Evolutionary conservation across 1,140 invertebrate genomes (phyloP).

Genomic region (Drosophila rhopaloa): DNA sequence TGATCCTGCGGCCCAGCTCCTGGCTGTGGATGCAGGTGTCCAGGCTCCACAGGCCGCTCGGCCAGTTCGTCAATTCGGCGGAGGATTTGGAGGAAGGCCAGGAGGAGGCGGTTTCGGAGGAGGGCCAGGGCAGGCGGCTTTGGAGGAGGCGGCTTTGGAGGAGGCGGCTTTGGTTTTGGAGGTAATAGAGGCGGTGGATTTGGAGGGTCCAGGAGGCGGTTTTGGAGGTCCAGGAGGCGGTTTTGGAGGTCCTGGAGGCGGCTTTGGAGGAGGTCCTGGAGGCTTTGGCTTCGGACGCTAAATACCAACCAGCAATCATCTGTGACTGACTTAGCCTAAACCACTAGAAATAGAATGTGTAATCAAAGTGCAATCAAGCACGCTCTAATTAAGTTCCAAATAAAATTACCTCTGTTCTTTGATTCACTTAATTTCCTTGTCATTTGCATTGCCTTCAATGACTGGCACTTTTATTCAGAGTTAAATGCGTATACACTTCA

Average conservation of each 20-base stretch:
- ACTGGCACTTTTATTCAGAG: slow-evolving; percentile 4
- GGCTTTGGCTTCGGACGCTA: slow-evolving; percentile 9
- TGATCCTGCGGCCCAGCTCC: slow-evolving; percentile 17
- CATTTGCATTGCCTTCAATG: slow-evolving; percentile 38
- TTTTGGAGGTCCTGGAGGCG: background rate
- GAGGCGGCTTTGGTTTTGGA: background rate
- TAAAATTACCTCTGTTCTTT: slow-evolving; percentile 25
- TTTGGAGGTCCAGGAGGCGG: background rate
- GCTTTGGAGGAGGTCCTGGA: background rate
- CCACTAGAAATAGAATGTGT: slow-evolving; percentile 32
- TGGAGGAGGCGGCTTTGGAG: slow-evolving; percentile 11
- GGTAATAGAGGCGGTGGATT: slow-evolving; percentile 5
- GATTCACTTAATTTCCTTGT: slow-evolving; percentile 46
- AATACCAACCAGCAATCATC: slow-evolving; percentile 9
- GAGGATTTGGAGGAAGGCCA: background rate
- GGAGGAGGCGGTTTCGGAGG: slow-evolving; percentile 10
- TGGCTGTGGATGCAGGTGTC: slow-evolving; percentile 37
- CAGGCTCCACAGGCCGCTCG: slow-evolving; percentile 1
- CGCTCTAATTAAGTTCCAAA: slow-evolving; percentile 44
- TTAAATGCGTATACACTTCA: slow-evolving; percentile 9
- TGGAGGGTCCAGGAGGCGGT: background rate
- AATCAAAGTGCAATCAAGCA: slow-evolving; percentile 42
- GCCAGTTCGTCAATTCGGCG: slow-evolving; percentile 20
- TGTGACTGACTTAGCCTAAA: slow-evolving; percentile 36
- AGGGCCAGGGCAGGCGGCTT: background rate